Evolutionary conservation across 2,797 vertebrate species (phyloP).

Genomic region (Tiaroga cobitis): DNA sequence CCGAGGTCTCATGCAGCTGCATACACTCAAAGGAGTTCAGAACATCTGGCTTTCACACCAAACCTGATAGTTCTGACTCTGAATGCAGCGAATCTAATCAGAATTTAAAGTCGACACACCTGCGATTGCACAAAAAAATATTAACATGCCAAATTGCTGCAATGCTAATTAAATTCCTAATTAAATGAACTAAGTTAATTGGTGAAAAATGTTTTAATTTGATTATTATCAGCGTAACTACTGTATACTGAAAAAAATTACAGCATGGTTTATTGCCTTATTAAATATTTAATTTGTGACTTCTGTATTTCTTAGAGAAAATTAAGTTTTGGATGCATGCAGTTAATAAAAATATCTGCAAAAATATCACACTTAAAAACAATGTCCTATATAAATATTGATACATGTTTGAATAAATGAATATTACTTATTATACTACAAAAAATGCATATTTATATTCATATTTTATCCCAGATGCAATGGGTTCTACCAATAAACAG

Average conservation of each 20-base stretch:
- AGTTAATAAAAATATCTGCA: background rate
- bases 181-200: background rate
- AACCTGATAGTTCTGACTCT: background rate
- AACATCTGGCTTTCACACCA: slow-evolving; percentile 21
- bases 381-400: background rate
- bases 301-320: background rate
- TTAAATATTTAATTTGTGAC: background rate
- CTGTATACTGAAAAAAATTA: background rate
- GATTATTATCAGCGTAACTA: background rate
- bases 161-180: background rate
- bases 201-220: too few species aligned
- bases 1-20: slow-evolving; percentile 4
- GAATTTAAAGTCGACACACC: background rate
- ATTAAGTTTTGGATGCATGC: background rate
- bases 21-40: background rate
- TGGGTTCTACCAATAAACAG: background rate
- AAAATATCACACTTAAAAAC: background rate
- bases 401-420: background rate
- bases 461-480: background rate
- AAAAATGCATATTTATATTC: background rate
- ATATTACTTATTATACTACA: background rate
- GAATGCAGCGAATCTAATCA: slow-evolving; percentile 9
- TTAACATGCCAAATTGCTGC: background rate
- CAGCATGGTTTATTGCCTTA: background rate
- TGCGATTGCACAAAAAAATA: background rate